Evolutionary conservation across 2,888 invertebrate genomes (phyloP).

Genomic region (Copidosoma aretas): DNA sequence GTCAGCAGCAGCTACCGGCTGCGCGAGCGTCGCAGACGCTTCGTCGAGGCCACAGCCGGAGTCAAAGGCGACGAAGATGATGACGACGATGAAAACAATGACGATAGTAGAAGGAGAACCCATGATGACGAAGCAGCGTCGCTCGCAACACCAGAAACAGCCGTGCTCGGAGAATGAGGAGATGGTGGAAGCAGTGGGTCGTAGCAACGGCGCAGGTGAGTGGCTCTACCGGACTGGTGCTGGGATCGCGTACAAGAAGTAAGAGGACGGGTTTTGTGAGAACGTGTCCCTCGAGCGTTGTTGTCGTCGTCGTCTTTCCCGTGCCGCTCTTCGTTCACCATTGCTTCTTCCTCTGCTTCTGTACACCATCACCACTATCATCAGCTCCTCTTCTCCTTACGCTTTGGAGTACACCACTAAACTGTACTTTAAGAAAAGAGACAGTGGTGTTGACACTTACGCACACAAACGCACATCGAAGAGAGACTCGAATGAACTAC

Average conservation of each 20-base stretch:
- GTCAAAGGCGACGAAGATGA: constrained; percentile 23
- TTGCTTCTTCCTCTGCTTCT: constrained; percentile 32
- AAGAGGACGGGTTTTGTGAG: constrained; percentile 35
- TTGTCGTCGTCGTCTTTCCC: constrained; percentile 29
- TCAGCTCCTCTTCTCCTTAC: constrained; percentile 7
- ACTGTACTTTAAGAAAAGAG: constrained; percentile 10
- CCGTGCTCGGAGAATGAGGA: constrained; percentile 18
- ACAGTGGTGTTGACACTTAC: background rate
- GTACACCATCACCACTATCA: background rate
- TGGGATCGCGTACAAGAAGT: constrained; percentile 53
- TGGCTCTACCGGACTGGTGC: constrained; percentile 57
- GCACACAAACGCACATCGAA: background rate
- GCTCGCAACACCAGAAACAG: constrained; percentile 2
- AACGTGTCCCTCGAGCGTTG: background rate
- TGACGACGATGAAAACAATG: constrained; percentile 24
- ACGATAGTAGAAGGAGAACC: constrained; percentile 31
- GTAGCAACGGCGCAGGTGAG: constrained; percentile 53
- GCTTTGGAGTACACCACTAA: background rate
- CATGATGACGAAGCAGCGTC: constrained; percentile 35
- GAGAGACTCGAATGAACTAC: constrained; percentile 21
- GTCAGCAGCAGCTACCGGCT: constrained; percentile 37
- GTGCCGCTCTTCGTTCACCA: constrained; percentile 27
- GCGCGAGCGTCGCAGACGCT: constrained; percentile 32
- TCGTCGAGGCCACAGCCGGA: constrained; percentile 19
- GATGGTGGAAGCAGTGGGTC: constrained; percentile 44